Percentiles rank a stretch among this genome's conserved stretches.
phyloP scores from a whole-genome alignment of 2,797 vertebrate species.

The Catostomus latipinnis region DNA sequence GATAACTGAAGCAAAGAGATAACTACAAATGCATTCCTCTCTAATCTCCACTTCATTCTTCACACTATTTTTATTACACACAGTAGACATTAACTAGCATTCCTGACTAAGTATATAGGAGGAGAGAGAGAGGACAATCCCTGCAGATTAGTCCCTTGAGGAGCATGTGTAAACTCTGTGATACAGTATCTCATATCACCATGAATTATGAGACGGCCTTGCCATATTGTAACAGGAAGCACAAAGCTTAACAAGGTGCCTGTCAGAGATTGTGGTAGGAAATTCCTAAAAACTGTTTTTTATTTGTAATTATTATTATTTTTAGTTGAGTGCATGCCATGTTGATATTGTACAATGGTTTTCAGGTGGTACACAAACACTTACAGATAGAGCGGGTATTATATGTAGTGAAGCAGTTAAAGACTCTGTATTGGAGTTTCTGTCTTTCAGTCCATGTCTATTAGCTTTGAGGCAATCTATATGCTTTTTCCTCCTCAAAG shows the following conservation, averaged over 20 bases:
- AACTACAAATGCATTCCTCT: constrained; percentile 32
- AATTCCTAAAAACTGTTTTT: background rate
- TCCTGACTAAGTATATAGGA: constrained; percentile 11
- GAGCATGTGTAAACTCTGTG: background rate
- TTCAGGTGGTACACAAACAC: background rate
- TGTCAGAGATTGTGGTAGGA: background rate
- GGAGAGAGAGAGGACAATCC: too few species aligned
- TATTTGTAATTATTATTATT: background rate
- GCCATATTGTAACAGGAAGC: background rate
- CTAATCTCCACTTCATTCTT: constrained; percentile 18
- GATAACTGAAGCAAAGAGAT: constrained; percentile 13
- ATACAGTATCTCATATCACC: background rate
- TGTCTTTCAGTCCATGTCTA: too few species aligned
- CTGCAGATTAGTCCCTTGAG: background rate
- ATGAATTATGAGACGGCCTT: background rate
- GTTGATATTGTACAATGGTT: background rate
- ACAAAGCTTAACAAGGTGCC: background rate
- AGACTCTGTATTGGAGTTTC: too few species aligned
- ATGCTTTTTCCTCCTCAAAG: too few species aligned
- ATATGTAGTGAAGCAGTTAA: background rate
- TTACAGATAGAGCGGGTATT: background rate
- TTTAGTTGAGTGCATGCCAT: background rate
- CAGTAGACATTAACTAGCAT: constrained; percentile 25
- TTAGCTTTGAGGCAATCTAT: too few species aligned
- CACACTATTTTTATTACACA: constrained; percentile 31